Evolutionary conservation across 37 sponge, comb jelly and placozoan species (phyloP), one percentile per base, ranked within the genome.

Genomic region (Petrosia ficiformis): DNA sequence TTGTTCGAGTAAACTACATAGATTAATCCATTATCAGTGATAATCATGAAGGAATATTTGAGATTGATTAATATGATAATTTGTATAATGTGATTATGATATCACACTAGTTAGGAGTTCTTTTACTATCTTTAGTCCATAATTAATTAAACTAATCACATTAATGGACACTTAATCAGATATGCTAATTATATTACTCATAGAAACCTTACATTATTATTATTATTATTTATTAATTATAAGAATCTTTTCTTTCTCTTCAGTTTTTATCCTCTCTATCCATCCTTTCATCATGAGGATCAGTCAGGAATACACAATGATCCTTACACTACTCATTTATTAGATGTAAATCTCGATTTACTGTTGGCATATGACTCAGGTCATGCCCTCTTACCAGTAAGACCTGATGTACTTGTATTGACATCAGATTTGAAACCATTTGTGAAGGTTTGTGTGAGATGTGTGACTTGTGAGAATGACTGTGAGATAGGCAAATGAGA

Each of bases 381-480:
- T 34, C 41, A 57, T 14, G 84, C 81, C 8, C 10, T 8, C 4
- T 34, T 91, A 6, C 84, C 83, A 8, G 78, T 59, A 26, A 52
- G 65, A 54, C 92, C 92, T 34, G 87, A 91, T 69, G 22, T 91
- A 16, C 72, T 91, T 29, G 16, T 91, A 16, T 68, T 91, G 0
- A 87, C 92, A 2, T 91, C 92, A n/a, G 84, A 86, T 26, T 77
- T 91, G 57, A 86, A 83, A 54, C 87, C 84, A 0, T 91, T 91
- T 73, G 67, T 44, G 14, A 91, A 91, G 84, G 92, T 48, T 48
- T 35, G 54, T 48, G 54, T 48, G 54, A n/a, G n/a, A n/a, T 48
- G 54, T 31, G 10, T 25, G 10, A 25, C 19, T 64, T 25, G 21
- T 22, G 30, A 8, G 10, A 31, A 64, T 64, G 30, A 10, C 33